Conservation (phyloP, 1,140 invertebrate genomes). For the Bombus ignitus region DNA sequence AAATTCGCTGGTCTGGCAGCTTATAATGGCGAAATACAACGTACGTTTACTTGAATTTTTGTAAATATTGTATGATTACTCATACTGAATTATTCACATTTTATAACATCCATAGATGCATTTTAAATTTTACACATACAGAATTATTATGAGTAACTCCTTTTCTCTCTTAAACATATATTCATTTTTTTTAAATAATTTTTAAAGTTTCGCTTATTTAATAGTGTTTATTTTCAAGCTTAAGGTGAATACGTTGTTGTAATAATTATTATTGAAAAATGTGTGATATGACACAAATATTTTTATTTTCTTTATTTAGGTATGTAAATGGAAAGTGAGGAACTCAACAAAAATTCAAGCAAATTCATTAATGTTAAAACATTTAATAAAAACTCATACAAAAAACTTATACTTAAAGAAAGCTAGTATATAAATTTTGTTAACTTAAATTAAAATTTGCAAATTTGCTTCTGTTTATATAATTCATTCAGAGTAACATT, state of each 20-base stretch:
- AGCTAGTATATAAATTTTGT: neutral
- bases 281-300: neutral
- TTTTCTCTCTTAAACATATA: neutral
- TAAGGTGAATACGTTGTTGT: neutral
- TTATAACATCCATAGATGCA: neutral
- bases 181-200: neutral
- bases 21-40: conserved; percentile 69
- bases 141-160: neutral
- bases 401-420: neutral
- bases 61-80: conserved; percentile 10
- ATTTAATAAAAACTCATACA: neutral
- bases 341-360: neutral
- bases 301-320: neutral
- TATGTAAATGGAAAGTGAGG: too few species aligned
- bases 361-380: neutral
- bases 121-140: neutral
- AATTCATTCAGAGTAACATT: neutral
- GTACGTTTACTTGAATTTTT: conserved; percentile 57
- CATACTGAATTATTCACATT: neutral
- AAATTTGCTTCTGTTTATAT: neutral
- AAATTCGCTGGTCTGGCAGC: conserved; percentile 62
- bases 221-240: neutral
- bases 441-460: neutral
- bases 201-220: neutral
- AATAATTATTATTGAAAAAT: conserved; percentile 7